These are phyloP conservation scores for Pempheris klunzingeri DNA, from an alignment of 2,797 vertebrate species.

Conservation along the genomic window DNA sequence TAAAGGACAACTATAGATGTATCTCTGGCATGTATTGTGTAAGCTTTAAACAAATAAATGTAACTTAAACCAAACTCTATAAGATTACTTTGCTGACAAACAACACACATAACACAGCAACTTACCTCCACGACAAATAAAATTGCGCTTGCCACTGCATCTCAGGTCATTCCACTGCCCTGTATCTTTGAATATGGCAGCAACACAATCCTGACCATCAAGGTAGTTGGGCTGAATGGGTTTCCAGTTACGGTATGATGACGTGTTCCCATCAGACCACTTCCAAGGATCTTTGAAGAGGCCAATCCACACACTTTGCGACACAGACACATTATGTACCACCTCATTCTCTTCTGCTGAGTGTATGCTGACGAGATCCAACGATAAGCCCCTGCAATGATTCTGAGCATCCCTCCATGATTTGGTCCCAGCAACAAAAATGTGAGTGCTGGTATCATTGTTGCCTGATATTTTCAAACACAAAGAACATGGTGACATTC, in stretches of 20 bases:
- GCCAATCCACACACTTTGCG: conserved; percentile 74
- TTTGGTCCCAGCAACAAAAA: conserved; percentile 58
- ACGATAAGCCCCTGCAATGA: conserved; percentile 65
- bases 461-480: conserved; percentile 41
- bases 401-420: conserved; percentile 74
- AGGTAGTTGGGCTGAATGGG: conserved; percentile 36
- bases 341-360: conserved; percentile 65
- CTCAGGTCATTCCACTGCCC: conserved; percentile 70
- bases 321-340: conserved; percentile 32
- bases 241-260: conserved; percentile 77
- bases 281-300: conserved; percentile 81
- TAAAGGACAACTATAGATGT: background rate
- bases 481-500: background rate
- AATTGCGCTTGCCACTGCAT: conserved; percentile 25
- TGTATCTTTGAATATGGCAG: conserved; percentile 31
- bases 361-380: conserved; percentile 72
- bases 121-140: conserved; percentile 77
- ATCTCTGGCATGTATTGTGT: background rate
- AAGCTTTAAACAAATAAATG: background rate
- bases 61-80: background rate
- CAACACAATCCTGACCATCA: conserved; percentile 48
- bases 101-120: conserved; percentile 4
- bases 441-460: background rate
- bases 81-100: conserved; percentile 13
- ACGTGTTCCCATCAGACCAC: conserved; percentile 77